Evolutionary conservation across 2,888 invertebrate genomes (phyloP), one percentile per base, ranked within the genome.

Genomic region (Eristalis pertinax): DNA sequence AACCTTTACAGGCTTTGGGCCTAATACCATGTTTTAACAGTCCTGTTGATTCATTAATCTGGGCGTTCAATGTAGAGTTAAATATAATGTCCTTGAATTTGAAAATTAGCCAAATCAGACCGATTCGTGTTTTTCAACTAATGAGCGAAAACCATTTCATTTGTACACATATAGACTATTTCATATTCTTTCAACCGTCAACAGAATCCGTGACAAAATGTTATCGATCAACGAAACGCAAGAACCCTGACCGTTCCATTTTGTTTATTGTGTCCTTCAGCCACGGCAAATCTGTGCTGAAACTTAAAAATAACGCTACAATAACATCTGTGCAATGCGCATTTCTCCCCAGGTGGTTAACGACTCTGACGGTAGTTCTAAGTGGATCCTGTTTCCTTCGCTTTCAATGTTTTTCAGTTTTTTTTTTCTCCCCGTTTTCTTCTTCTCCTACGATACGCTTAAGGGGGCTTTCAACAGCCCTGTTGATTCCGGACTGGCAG

Each of bases 401-500:
- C 43, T 43, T 43, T 43, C 43, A 5, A 1, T 43, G 43, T 43
- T 43, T 15, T 1, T 4, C 15, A 38, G 38, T 13, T 13, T 41
- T 41, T 24, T 19, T 60, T 8, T 11, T 19, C 32, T 32, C 32
- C 13, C 22, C 65, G 67, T 56, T 26, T 41, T 70, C 65, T 35
- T 72, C 65, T 67, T 50, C 22, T 64, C 63, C n/a, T 19, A 32
- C n/a, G 29, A 81, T 76, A 19, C 62, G 56, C 75, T 76, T 35
- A 72, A 29, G 64, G 43, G 65, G 70, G 13, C 22, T 29, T 60
- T 70, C 67, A 73, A 41, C 69, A 78, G 73, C 43, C 77, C 78
- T 86, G 74, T 86, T 86, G 82, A 86, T 74, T 78, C 69, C 65
- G 62, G 67, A 77, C 74, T 78, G 74, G 74, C 77, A 78, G 70